Evolutionary conservation across 2,888 invertebrate species (phyloP).

Genomic region (Macrosiphum euphorbiae): DNA sequence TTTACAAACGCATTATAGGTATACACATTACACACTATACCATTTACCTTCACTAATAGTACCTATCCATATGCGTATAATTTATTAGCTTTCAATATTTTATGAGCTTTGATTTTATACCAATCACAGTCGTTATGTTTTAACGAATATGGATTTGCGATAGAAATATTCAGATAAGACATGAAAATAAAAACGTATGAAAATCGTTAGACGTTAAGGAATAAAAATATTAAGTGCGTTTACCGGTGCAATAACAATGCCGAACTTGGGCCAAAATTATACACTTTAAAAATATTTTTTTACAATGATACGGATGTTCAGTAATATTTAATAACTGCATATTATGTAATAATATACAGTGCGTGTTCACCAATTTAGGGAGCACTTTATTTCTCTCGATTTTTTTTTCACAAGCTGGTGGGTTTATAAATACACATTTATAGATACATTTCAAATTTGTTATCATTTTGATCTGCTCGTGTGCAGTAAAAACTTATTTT

Average conservation of each 20-base stretch:
- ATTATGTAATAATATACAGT: conserved; percentile 7
- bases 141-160: neutral
- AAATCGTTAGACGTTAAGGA: neutral
- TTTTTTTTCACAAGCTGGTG: no score
- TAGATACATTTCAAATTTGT: no score
- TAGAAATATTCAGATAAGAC: neutral
- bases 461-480: no score
- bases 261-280: neutral
- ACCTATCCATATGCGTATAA: neutral
- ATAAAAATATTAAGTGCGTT: neutral
- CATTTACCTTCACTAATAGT: neutral
- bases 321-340: neutral
- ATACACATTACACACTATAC: neutral
- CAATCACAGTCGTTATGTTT: neutral
- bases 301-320: neutral
- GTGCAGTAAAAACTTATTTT: no score
- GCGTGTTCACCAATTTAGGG: no score
- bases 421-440: no score
- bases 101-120: neutral
- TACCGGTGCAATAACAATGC: neutral
- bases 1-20: neutral
- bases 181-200: neutral
- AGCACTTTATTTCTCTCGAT: no score
- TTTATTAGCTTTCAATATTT: conserved; percentile 27
- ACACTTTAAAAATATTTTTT: neutral